These are phyloP conservation scores for Hydractinia symbiolongicarpus DNA, from an alignment of 30 jellyfish, hydroid and myxozoan species.

Conservation along the genomic window DNA sequence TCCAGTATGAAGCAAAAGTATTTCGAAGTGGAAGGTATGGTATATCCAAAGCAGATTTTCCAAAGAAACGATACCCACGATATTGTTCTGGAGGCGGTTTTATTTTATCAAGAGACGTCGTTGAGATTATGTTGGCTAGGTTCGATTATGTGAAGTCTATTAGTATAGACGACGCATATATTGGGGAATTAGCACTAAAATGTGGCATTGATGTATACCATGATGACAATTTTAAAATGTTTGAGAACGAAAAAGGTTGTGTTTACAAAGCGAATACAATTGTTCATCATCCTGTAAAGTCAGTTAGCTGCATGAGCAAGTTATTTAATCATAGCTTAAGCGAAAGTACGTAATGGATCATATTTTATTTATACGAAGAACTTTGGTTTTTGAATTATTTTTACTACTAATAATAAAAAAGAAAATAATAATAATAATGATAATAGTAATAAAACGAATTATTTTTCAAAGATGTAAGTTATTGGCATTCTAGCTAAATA, in stretches of 20 bases:
- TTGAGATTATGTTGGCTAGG: neutral
- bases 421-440: too few species aligned
- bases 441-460: too few species aligned
- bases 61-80: conserved; percentile 12
- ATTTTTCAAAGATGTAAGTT: too few species aligned
- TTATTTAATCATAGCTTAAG: neutral
- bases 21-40: conserved; percentile 22
- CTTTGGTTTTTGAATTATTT: too few species aligned
- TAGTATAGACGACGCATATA: conserved; percentile 33
- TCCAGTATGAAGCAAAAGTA: conserved; percentile 21
- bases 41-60: conserved; percentile 20
- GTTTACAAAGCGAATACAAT: neutral
- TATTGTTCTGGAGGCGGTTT: conserved; percentile 47
- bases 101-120: conserved; percentile 21
- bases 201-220: conserved; percentile 11
- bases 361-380: too few species aligned
- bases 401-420: too few species aligned
- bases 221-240: conserved; percentile 2
- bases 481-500: too few species aligned
- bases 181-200: conserved; percentile 12
- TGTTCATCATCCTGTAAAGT: conserved; percentile 17
- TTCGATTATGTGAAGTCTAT: conserved; percentile 6
- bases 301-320: conserved; percentile 10
- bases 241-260: neutral
- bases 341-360: neutral